Base-by-base conservation (phyloP, 1,140 invertebrate species). In the Lamellibrachia luymesi region DNA sequence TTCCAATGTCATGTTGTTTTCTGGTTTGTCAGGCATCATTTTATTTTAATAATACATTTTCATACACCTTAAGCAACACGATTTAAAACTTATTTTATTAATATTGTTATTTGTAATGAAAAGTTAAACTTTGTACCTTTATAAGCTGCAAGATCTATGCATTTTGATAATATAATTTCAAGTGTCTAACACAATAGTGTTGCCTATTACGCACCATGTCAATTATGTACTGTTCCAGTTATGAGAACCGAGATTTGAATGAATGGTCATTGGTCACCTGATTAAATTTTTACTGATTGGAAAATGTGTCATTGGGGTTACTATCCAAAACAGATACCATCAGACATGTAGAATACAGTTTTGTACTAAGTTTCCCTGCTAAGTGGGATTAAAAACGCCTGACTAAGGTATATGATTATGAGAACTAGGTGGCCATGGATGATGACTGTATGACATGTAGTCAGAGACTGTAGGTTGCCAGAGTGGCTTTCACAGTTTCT, bases 281-380 rank as follows among this genome's bases (percentile, higher is more conserved):
- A n/a, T 91, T 92, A 91, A 94, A 91, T 64, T 64, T 50, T 92
- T 94, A 94, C 92, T 93, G 91, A 93, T 38, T 38, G 38, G 38
- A 38, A 38, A 38, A 38, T 38, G 38, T 38, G 38, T 38, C 38
- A 38, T 38, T 38, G 38, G 38, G 38, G 38, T 38, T 38, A 38
- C 38, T 38, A 1, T 38, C 38, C 38, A 38, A 38, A 38, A 38
- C 38, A 38, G 38, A 38, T 38, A 38, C 38, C 38, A 38, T 38
- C 38, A 38, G 38, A 38, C 38, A 38, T 38, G 38, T 38, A 38
- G 38, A 38, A 38, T 38, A 38, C 38, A 38, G 38, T 38, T 38
- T 38, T 38, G 38, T 38, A 38, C 38, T 38, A 1, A 38, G 38
- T 38, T 38, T 38, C 38, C 38, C 38, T 38, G 38, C 38, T 38